These are phyloP conservation scores for Athalia cordata DNA, from an alignment of 2,888 invertebrate genomes.

Conservation along the genomic window DNA sequence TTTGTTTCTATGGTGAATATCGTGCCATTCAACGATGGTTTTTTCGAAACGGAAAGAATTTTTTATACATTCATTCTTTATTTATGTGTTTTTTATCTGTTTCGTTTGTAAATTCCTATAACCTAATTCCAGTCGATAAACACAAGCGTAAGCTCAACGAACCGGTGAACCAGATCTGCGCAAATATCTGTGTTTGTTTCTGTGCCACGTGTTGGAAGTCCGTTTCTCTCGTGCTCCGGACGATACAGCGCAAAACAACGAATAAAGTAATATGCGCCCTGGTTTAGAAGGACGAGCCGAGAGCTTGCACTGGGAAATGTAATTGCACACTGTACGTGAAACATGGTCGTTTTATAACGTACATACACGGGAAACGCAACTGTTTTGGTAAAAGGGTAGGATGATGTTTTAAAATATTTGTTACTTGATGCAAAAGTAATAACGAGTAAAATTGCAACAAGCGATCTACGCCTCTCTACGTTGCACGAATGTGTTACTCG, in stretches of 20 bases:
- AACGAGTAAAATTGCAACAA: slow-evolving; percentile 43
- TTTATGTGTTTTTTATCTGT: neutral
- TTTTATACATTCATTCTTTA: neutral
- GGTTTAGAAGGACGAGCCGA: slow-evolving; percentile 14
- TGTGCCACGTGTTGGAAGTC: slow-evolving; percentile 13
- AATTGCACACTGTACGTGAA: slow-evolving; percentile 37
- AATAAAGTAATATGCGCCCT: slow-evolving; percentile 34
- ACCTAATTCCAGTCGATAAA: slow-evolving; percentile 13
- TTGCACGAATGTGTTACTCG: neutral
- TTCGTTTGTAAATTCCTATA: slow-evolving; percentile 11
- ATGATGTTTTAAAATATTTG: slow-evolving; percentile 35
- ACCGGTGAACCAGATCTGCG: neutral
- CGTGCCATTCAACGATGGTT: slow-evolving; percentile 5
- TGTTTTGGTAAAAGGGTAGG: neutral
- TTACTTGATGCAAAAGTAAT: slow-evolving; percentile 40
- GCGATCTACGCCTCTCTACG: neutral
- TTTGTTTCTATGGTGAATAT: slow-evolving; percentile 21
- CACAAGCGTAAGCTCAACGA: slow-evolving; percentile 5
- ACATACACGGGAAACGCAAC: slow-evolving; percentile 11
- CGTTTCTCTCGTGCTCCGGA: slow-evolving; percentile 16
- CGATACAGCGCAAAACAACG: neutral
- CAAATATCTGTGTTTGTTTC: neutral
- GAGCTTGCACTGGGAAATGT: slow-evolving; percentile 34
- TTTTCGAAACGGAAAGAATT: slow-evolving; percentile 25
- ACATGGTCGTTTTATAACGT: neutral